Evolutionary conservation across 2,797 vertebrate genomes (phyloP), one percentile per base, ranked within the genome.

Genomic region (Sebastes elongatus): DNA sequence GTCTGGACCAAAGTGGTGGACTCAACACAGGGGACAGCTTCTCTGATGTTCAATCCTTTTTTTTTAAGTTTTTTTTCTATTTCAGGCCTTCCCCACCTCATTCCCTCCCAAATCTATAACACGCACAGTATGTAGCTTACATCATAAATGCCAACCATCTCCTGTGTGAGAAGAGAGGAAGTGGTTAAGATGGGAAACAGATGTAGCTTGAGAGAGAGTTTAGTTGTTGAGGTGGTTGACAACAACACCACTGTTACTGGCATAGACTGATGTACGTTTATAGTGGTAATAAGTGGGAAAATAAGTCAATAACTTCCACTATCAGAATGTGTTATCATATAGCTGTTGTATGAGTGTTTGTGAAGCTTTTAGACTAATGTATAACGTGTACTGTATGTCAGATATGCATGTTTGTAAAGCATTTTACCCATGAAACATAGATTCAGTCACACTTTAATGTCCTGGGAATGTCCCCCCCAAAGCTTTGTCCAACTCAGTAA

Each of bases 181-280:
- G 76, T 35, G 52, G 86, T 61, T 66, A 64, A 86, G 80, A 94
- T 95, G 80, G 49, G 76, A 93, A 95, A 93, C 94, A 95, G 93
- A 93, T 95, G 93, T 74, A 27, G 79, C 61, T 80, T 63, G 46
- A 78, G 64, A 67, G 56, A 78, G 70, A 81, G 60, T 49, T 70
- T 68, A 79, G 64, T 78, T 83, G 74, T 82, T 59, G 78, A 84
- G 76, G 82, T 73, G 74, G 65, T 78, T 71, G 80, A 84, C 87
- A 87, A 79, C 64, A 75, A 79, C 64, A 75, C 52, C 20, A 28
- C 33, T 71, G 77, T 56, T 66, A 30, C 23, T 76, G 33, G 74
- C 18, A n/a, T 6, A 27, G 10, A 25, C 32, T 30, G 7, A 28
- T 5, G 9, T 32, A 13, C 14, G 71, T 38, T 76, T 63, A 27